phyloP scores from a whole-genome alignment of 1,140 invertebrate species.

The Medauroidea extradentata region DNA sequence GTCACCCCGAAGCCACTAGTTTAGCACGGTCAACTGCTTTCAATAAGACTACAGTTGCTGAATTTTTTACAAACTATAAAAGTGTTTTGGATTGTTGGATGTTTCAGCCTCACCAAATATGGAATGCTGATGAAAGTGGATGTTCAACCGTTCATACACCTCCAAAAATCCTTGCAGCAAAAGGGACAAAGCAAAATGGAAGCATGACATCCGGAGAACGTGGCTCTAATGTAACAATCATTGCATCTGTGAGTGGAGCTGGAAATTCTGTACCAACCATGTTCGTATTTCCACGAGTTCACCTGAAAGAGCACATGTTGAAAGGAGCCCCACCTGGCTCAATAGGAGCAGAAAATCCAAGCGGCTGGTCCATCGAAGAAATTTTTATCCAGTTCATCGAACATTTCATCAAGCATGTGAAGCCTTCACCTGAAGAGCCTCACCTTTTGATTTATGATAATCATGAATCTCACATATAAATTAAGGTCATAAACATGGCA shows the following conservation, averaged over 20 bases:
- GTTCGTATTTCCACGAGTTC: conserved; percentile 27
- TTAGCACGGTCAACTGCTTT: conserved; percentile 42
- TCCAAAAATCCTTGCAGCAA: conserved; percentile 31
- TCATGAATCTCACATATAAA: conserved; percentile 19
- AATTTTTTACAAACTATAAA: conserved; percentile 37
- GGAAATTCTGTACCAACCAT: conserved; percentile 27
- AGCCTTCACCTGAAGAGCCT: conserved; percentile 3
- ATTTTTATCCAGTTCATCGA: too few species aligned
- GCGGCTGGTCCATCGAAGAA: conserved; percentile 34
- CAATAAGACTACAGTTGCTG: conserved; percentile 40
- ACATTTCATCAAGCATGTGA: too few species aligned
- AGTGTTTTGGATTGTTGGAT: conserved; percentile 25
- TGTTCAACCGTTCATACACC: conserved; percentile 33
- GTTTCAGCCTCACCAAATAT: conserved; percentile 25
- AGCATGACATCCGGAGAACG: conserved; percentile 27
- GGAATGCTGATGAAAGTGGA: conserved; percentile 40
- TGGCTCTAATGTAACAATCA: conserved; percentile 25
- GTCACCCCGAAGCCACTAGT: conserved; percentile 44
- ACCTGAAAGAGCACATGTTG: conserved; percentile 13
- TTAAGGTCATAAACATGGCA: conserved; percentile 1
- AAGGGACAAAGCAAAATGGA: conserved; percentile 30
- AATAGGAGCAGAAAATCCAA: conserved; percentile 23
- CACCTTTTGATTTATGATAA: conserved; percentile 22
- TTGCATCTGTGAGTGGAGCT: conserved; percentile 22
- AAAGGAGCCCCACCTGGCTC: conserved; percentile 22